Conservation (phyloP, 2,113 vertebrate species). For the Cyprinodon variegatus region DNA sequence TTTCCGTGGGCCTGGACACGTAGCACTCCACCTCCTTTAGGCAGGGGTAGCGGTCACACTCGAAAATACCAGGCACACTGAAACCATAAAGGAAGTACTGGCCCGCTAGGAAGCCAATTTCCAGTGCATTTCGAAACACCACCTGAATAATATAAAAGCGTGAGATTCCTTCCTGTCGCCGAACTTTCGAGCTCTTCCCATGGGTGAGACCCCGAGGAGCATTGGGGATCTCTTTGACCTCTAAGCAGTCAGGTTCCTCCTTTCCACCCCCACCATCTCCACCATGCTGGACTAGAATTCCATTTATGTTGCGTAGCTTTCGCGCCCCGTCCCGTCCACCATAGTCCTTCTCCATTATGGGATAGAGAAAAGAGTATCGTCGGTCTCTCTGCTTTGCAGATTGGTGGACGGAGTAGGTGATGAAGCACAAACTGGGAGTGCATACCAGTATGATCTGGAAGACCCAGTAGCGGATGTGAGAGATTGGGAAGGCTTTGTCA, state of each 20-base stretch:
- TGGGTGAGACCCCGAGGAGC: constrained; percentile 70
- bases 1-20: constrained; percentile 89
- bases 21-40: constrained; percentile 92
- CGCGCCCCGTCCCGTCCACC: constrained; percentile 67
- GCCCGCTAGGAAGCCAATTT: constrained; percentile 88
- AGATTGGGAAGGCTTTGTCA: constrained; percentile 90
- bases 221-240: constrained; percentile 84
- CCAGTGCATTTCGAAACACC: constrained; percentile 88
- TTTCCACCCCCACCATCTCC: constrained; percentile 68
- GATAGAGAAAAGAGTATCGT: constrained; percentile 84
- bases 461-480: constrained; percentile 93
- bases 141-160: constrained; percentile 91
- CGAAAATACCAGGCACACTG: constrained; percentile 85
- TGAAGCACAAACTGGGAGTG: constrained; percentile 91
- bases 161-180: constrained; percentile 86
- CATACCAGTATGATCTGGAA: constrained; percentile 94
- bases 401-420: constrained; percentile 91
- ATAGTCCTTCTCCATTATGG: constrained; percentile 82
- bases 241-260: constrained; percentile 81
- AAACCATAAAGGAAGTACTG: constrained; percentile 92
- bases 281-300: constrained; percentile 78
- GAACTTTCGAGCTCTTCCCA: constrained; percentile 79
- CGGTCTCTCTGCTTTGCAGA: constrained; percentile 87
- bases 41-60: constrained; percentile 89
- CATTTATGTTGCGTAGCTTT: constrained; percentile 79